These are phyloP conservation scores for Temnopleurus reevesii DNA, from an alignment of 53 echinoderm and acorn worm species.

Conservation along the genomic window DNA sequence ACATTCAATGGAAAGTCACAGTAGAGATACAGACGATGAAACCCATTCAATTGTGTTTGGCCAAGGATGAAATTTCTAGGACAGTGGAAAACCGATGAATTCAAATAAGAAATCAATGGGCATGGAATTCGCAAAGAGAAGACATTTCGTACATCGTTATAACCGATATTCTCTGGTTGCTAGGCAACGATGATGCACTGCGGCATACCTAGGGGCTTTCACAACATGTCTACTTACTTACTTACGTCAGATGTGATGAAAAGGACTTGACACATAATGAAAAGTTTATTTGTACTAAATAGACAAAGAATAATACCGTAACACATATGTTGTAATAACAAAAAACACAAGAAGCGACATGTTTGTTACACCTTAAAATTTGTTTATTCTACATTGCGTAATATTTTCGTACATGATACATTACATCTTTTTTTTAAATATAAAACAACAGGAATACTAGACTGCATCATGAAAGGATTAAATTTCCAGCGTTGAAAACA, in stretches of 20 bases:
- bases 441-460: too few relatives aligned
- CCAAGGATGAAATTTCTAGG: too few relatives aligned
- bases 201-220: not conserved
- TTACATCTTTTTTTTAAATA: too few relatives aligned
- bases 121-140: not conserved
- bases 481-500: too few relatives aligned
- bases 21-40: too few relatives aligned
- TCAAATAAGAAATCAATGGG: not conserved
- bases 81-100: not conserved
- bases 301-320: not conserved
- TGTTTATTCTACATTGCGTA: slow-evolving; percentile 21
- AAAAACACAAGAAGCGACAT: not conserved
- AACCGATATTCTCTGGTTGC: not conserved
- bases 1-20: too few relatives aligned
- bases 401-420: not conserved
- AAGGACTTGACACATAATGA: not conserved
- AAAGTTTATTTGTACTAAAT: not conserved
- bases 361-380: too few relatives aligned
- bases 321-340: not conserved
- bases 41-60: too few relatives aligned
- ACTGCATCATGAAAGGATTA: too few relatives aligned
- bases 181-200: not conserved
- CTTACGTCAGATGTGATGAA: not conserved
- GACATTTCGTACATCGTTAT: not conserved
- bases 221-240: not conserved